These are phyloP conservation scores for Eunapius fragilis DNA, from an alignment of 37 sponge, comb jelly and placozoan genomes.

Conservation along the genomic window DNA sequence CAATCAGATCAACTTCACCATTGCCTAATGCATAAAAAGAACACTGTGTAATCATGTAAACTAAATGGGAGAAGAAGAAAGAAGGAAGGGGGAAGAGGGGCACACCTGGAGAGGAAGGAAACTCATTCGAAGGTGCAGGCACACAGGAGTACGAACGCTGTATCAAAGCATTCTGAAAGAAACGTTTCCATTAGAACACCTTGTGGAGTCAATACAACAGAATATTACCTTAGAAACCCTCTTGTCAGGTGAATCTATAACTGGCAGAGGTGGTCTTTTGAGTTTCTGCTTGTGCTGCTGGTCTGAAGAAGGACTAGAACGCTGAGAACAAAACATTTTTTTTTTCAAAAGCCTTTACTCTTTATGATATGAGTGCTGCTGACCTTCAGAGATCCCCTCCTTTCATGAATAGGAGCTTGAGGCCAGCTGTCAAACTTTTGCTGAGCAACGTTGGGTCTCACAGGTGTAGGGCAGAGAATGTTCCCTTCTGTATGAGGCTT, in stretches of 20 bases:
- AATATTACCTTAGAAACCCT: not conserved
- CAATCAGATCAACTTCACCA: conserved; percentile 45
- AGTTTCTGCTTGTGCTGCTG: not conserved
- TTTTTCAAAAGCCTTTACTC: not conserved
- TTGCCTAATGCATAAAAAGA: conserved; percentile 12
- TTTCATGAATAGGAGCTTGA: not conserved
- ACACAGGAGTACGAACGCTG: conserved; percentile 43
- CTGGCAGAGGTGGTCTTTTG: conserved; percentile 54
- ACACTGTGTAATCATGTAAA: not conserved
- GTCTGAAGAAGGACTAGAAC: conserved; percentile 31
- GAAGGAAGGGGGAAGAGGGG: not conserved
- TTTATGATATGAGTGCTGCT: not conserved
- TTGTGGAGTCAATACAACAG: not conserved
- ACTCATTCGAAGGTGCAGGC: conserved; percentile 1
- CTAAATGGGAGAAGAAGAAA: not conserved
- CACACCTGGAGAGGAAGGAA: conserved; percentile 11
- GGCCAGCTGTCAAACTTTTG: not conserved
- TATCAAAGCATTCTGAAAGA: conserved; percentile 24
- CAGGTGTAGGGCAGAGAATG: not conserved
- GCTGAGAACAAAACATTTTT: conserved; percentile 1
- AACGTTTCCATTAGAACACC: not conserved
- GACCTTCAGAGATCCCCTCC: conserved; percentile 9
- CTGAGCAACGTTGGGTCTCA: not conserved
- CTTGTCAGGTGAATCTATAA: conserved; percentile 7
- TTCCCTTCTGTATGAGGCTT: not conserved